A percentile compares a stretch with the other conserved stretches of the same genome.
Evolutionary conservation across 1,140 invertebrate genomes (phyloP).

Genomic region (Alviniconcha marisindica): DNA sequence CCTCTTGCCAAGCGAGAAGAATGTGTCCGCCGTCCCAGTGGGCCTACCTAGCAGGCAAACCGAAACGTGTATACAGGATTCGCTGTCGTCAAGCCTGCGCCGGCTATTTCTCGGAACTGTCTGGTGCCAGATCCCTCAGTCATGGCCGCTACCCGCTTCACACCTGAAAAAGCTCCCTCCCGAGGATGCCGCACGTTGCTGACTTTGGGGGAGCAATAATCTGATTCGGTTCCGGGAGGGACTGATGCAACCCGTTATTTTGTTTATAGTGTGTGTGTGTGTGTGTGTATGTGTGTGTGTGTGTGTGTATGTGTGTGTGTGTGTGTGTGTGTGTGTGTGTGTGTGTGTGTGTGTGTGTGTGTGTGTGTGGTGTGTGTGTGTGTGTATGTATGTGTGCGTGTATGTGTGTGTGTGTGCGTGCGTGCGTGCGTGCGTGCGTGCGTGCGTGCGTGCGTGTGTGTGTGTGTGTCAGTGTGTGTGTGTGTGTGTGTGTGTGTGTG

Average conservation of each 20-base stretch:
- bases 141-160: not conserved
- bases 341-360: not conserved
- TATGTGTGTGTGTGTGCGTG: not conserved
- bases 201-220: not conserved
- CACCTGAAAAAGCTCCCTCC: not conserved
- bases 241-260: not conserved
- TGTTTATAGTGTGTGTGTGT: not conserved
- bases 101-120: too few species aligned
- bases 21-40: too few species aligned
- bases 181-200: not conserved
- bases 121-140: not conserved
- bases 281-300: slow-evolving; percentile 7
- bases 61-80: too few species aligned
- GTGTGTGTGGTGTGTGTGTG: slow-evolving; percentile 1
- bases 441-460: not conserved
- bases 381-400: not conserved
- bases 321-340: slow-evolving; percentile 14
- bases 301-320: not conserved
- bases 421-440: not conserved
- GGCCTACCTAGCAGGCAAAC: too few species aligned
- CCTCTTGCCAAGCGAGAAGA: too few species aligned
- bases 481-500: slow-evolving; percentile 21
- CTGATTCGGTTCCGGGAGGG: not conserved
- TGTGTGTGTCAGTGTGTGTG: slow-evolving; percentile 18
- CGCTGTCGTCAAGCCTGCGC: too few species aligned